Evolutionary conservation across 2,113 vertebrate genomes (phyloP).

Genomic region (Nycticorax nycticorax): DNA sequence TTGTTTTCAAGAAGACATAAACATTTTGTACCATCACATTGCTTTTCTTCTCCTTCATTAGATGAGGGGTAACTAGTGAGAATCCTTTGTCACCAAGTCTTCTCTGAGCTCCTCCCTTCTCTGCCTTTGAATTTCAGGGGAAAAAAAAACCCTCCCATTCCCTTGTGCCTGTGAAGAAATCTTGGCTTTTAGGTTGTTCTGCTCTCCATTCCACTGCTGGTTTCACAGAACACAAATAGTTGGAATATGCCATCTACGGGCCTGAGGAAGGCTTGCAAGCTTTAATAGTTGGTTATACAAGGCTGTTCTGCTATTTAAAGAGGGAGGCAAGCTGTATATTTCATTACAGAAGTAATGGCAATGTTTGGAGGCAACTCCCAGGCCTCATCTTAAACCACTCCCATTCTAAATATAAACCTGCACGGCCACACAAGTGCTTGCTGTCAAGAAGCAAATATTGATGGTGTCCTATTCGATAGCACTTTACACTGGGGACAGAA

Average conservation of each 20-base stretch:
- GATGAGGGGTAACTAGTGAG: neutral
- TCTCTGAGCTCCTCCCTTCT: neutral
- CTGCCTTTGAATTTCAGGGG: neutral
- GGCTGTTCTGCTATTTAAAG: neutral
- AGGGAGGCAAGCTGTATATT: neutral
- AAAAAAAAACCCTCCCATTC: neutral
- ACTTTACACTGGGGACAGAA: neutral
- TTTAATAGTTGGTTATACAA: neutral
- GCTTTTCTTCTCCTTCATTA: neutral
- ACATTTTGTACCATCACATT: neutral
- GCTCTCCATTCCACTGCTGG: neutral
- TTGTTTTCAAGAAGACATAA: conserved; percentile 8
- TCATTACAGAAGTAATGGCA: neutral
- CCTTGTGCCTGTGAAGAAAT: neutral
- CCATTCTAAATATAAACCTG: conserved; percentile 23
- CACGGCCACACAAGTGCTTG: neutral
- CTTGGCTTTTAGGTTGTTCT: neutral
- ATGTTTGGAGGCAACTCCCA: neutral
- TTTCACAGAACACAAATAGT: conserved; percentile 30
- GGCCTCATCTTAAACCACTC: neutral
- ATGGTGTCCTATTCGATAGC: neutral
- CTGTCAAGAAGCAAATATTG: neutral
- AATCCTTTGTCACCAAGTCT: neutral
- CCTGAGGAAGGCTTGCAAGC: conserved; percentile 42
- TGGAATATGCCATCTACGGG: conserved; percentile 67